These are phyloP conservation scores for Arizona elegans DNA, from an alignment of 2,113 vertebrate species.

Conservation along the genomic window DNA sequence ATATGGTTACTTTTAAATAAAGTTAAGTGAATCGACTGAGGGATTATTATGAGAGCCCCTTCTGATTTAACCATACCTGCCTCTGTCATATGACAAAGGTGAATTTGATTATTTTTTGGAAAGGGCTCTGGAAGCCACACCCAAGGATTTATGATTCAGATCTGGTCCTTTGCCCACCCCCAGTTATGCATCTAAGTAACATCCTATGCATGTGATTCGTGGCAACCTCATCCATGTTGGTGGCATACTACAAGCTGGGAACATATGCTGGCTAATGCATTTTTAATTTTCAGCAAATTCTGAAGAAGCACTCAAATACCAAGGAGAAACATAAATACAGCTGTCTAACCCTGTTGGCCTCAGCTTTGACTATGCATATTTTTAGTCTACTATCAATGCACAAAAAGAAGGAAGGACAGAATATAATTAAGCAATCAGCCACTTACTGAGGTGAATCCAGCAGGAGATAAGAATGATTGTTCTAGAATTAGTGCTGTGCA, in stretches of 20 bases:
- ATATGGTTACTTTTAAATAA: neutral
- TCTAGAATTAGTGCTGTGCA: neutral
- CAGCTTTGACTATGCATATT: neutral
- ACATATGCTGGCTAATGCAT: neutral
- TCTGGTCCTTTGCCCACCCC: neutral
- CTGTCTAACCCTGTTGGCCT: neutral
- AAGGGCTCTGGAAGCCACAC: neutral
- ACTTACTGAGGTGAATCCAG: neutral
- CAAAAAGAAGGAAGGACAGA: neutral
- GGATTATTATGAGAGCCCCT: neutral
- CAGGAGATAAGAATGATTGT: neutral
- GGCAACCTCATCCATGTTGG: neutral
- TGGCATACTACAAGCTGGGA: neutral
- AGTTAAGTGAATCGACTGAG: neutral
- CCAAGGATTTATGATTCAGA: neutral
- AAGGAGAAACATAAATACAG: conserved; percentile 8
- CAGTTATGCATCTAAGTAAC: neutral
- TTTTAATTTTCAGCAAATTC: neutral
- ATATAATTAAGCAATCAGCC: conserved; percentile 30
- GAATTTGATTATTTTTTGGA: neutral
- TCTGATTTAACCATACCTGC: neutral
- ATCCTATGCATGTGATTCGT: neutral
- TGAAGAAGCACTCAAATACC: neutral
- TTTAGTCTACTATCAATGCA: neutral
- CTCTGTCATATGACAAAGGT: neutral